Evolutionary conservation across 1,140 invertebrate species (phyloP), one percentile per base, ranked within the genome.

Genomic region (Oryzaephilus surinamensis): DNA sequence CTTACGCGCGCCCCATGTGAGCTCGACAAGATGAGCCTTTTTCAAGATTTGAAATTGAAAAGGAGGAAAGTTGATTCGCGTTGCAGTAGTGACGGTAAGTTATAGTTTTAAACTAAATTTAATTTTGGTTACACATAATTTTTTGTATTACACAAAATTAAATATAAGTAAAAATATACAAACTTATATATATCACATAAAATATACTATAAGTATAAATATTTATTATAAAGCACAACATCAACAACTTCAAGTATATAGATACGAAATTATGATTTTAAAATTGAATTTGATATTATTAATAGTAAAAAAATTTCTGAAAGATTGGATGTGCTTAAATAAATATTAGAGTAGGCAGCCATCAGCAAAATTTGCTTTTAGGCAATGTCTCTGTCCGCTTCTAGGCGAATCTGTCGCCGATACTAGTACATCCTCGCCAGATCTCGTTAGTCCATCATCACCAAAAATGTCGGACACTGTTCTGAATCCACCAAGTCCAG

Each of bases 41-140:
- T 94, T 77, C 89, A 94, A 81, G 89, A 94, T 75, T 81, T 94
- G 72, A 94, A 95, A 77, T 76, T 95, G 67, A 95, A 95, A 79
- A 80, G 90, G 73, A 81, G 88, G 73, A 93, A 93, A 80, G 85
- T 93, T 65, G 90, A 93, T 74, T 90, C 87, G 67, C 77, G 88
- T 74, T 90, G 87, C 76, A 90, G 86, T 69, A 90, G 86, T 70
- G 87, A 92, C 79, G 88, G 87, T 81, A 69, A 82, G 77, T 21
- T n/a, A 19, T 5, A 38, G n/a, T n/a, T n/a, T n/a, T n/a, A n/a
- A n/a, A n/a, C n/a, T n/a, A n/a, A n/a, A n/a, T n/a, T n/a, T n/a
- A n/a, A n/a, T n/a, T n/a, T n/a, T n/a, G n/a, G n/a, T n/a, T n/a
- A n/a, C n/a, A n/a, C n/a, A n/a, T n/a, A n/a, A n/a, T n/a, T n/a